Conservation (phyloP, 2,797 vertebrate genomes). For the Kryptolebias ocellatus region DNA sequence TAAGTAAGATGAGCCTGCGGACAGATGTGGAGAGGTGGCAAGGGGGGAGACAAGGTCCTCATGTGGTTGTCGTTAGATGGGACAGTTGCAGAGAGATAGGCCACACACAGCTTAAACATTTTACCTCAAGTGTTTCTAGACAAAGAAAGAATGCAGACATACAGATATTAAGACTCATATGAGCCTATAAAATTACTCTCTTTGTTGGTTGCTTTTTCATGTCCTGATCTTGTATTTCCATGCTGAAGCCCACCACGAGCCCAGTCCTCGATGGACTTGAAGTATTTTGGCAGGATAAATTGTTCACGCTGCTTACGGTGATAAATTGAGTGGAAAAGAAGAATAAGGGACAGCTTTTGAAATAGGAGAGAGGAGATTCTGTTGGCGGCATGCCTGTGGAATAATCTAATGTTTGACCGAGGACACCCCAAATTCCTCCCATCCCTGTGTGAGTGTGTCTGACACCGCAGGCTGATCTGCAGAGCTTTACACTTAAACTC, state of each 20-base stretch:
- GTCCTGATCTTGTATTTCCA: conserved; percentile 42
- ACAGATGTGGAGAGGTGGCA: conserved; percentile 51
- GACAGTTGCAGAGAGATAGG: conserved; percentile 2
- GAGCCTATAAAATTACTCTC: conserved; percentile 23
- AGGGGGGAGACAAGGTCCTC: conserved; percentile 16
- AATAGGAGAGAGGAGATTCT: conserved; percentile 38
- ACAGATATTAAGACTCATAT: conserved; percentile 16
- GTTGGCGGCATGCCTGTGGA: conserved; percentile 44
- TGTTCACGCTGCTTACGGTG: conserved; percentile 37
- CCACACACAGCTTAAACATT: conserved; percentile 9
- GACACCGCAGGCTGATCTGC: conserved; percentile 35
- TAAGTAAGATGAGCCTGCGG: conserved; percentile 34
- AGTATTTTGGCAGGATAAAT: conserved; percentile 28
- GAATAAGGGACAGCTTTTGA: conserved; percentile 54
- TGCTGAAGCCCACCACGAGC: conserved; percentile 14
- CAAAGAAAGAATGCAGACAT: neutral
- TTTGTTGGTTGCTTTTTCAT: conserved; percentile 23
- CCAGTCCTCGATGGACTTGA: conserved; percentile 3
- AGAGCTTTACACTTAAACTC: conserved; percentile 33
- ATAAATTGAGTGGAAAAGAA: conserved; percentile 63
- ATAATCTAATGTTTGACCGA: conserved; percentile 48
- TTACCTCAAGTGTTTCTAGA: conserved; percentile 11
- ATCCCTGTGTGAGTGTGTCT: conserved; percentile 25
- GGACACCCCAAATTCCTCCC: conserved; percentile 42
- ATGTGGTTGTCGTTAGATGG: conserved; percentile 66